Percentiles rank a stretch among this genome's conserved stretches.
Evolutionary conservation across 2,888 invertebrate species (phyloP).

Genomic region (Minunthozetes semirufus): DNA sequence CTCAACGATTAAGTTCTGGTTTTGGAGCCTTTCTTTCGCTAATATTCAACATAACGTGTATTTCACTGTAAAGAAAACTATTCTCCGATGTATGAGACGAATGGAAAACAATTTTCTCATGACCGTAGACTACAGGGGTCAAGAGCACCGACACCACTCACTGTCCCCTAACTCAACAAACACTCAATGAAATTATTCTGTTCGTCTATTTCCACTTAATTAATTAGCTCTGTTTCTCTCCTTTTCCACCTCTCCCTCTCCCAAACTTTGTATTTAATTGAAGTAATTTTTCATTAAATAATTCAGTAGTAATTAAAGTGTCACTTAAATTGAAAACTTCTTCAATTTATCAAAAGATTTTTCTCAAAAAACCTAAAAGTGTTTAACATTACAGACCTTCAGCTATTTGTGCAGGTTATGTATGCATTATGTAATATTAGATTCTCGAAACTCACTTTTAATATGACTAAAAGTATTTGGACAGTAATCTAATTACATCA

Average conservation of each 20-base stretch:
- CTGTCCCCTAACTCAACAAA: neutral
- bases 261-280: neutral
- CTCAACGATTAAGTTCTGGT: conserved; percentile 23
- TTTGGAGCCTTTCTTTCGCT: neutral
- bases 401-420: too few species aligned
- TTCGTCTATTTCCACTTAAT: neutral
- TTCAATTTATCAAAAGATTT: too few species aligned
- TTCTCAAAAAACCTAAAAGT: too few species aligned
- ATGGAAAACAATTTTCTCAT: conserved; percentile 20
- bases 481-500: neutral
- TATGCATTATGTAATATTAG: too few species aligned
- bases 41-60: neutral
- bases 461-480: too few species aligned
- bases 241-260: neutral
- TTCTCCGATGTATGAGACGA: neutral
- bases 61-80: neutral
- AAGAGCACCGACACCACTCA: neutral
- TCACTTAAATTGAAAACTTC: too few species aligned
- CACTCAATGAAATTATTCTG: neutral
- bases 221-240: neutral
- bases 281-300: neutral
- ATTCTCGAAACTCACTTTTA: too few species aligned
- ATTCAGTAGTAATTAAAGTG: neutral
- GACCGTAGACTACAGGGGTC: conserved; percentile 11
- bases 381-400: too few species aligned